phyloP scores from a whole-genome alignment of 2,113 vertebrate genomes.

The Megalops atlanticus region DNA sequence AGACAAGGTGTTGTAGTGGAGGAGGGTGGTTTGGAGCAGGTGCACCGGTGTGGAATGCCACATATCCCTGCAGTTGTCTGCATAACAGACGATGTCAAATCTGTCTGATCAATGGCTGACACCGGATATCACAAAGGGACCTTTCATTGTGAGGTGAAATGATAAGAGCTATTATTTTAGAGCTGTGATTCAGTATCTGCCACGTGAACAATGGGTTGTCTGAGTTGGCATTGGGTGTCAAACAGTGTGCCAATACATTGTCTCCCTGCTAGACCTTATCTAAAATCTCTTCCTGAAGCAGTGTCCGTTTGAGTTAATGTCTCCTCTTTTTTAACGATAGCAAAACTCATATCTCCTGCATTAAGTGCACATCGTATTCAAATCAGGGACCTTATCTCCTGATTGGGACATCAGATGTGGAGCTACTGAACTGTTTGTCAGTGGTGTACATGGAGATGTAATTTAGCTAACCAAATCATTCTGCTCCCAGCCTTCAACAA shows the following conservation, averaged over 20 bases:
- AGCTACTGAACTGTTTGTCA: background rate
- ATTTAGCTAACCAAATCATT: slow-evolving; percentile 21
- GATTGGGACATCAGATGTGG: slow-evolving; percentile 42
- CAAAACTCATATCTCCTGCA: slow-evolving; percentile 25
- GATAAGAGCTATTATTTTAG: slow-evolving; percentile 58
- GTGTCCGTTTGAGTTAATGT: slow-evolving; percentile 59
- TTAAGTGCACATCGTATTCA: slow-evolving; percentile 45
- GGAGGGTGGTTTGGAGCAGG: background rate
- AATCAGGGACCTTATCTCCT: slow-evolving; percentile 46
- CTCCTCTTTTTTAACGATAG: slow-evolving; percentile 51
- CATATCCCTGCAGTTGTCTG: background rate
- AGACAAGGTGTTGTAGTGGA: background rate
- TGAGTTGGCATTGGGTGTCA: slow-evolving; percentile 43
- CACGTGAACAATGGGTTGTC: slow-evolving; percentile 56
- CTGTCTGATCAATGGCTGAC: slow-evolving; percentile 6
- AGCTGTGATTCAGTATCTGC: slow-evolving; percentile 51
- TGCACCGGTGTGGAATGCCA: no score
- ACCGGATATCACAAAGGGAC: slow-evolving; percentile 42
- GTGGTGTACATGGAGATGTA: background rate
- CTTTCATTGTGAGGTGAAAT: slow-evolving; percentile 56
- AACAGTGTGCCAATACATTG: slow-evolving; percentile 45
- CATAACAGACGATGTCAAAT: slow-evolving; percentile 7
- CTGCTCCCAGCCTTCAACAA: background rate
- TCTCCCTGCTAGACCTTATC: slow-evolving; percentile 52
- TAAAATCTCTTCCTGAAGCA: slow-evolving; percentile 55